These are phyloP conservation scores for Leucopsar rothschildi DNA, from an alignment of 2,113 vertebrate species.

Conservation along the genomic window DNA sequence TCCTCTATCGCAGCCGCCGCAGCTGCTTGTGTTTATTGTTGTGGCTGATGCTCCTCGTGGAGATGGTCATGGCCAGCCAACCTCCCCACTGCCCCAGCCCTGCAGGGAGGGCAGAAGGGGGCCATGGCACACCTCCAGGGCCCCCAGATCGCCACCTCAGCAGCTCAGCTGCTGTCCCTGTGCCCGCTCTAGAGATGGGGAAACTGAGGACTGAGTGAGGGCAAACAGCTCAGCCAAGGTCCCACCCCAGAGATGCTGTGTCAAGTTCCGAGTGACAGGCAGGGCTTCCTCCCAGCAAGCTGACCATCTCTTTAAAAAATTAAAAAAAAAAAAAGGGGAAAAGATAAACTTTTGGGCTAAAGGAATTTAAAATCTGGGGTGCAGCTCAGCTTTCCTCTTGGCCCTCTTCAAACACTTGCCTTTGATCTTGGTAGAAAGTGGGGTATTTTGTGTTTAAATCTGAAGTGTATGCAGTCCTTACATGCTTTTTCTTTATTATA, in stretches of 20 bases:
- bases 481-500: constrained; percentile 18
- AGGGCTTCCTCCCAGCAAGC: background rate
- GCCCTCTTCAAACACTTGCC: background rate
- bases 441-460: background rate
- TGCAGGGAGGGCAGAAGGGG: background rate
- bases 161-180: rapidly evolving
- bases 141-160: background rate
- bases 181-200: background rate
- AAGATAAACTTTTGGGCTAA: background rate
- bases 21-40: constrained; percentile 68
- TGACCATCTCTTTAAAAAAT: background rate
- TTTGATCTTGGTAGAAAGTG: background rate
- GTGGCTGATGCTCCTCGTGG: constrained; percentile 39
- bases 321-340: background rate
- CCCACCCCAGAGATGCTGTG: background rate
- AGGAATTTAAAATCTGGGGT: background rate
- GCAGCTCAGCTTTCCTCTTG: background rate
- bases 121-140: background rate
- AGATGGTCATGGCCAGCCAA: background rate
- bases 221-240: background rate
- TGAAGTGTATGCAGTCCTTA: background rate
- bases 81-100: background rate
- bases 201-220: background rate
- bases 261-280: background rate
- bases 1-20: background rate